These are phyloP conservation scores for Synanceia verrucosa DNA, from an alignment of 2,797 vertebrate species.

Conservation along the genomic window DNA sequence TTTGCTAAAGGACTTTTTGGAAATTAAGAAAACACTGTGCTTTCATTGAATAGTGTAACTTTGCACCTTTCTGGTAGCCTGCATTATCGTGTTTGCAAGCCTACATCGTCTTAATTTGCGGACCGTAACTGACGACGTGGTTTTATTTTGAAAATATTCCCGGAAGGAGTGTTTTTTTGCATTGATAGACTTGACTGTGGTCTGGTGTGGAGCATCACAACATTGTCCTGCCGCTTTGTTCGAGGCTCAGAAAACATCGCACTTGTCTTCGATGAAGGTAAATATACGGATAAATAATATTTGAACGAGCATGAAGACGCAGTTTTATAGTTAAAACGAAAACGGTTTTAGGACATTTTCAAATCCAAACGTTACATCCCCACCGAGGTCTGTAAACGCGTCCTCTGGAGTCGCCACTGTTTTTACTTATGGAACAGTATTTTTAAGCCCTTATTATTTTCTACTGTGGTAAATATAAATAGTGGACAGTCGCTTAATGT, in stretches of 20 bases:
- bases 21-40: rapidly evolving
- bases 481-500: rapidly evolving
- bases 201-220: slow-evolving; percentile 64
- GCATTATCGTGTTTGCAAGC: not conserved
- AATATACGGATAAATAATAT: not conserved
- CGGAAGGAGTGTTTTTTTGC: slow-evolving; percentile 29
- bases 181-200: rapidly evolving
- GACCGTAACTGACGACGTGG: rapidly evolving
- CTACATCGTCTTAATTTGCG: not conserved
- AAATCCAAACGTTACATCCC: not conserved
- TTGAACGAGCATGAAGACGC: not conserved
- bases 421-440: not conserved
- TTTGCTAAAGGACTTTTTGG: not conserved
- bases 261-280: slow-evolving; percentile 71
- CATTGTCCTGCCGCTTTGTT: slow-evolving; percentile 68
- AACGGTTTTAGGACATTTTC: not conserved
- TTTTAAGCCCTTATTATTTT: not conserved
- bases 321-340: rapidly evolving
- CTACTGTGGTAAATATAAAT: rapidly evolving
- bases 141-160: slow-evolving; percentile 48
- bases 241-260: slow-evolving; percentile 31
- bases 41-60: not conserved
- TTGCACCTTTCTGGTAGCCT: rapidly evolving
- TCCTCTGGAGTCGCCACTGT: not conserved
- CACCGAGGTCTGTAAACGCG: slow-evolving; percentile 21